Evolutionary conservation across 1,140 invertebrate genomes (phyloP), one percentile per base, ranked within the genome.

Genomic region (Vanessa tameamea): DNA sequence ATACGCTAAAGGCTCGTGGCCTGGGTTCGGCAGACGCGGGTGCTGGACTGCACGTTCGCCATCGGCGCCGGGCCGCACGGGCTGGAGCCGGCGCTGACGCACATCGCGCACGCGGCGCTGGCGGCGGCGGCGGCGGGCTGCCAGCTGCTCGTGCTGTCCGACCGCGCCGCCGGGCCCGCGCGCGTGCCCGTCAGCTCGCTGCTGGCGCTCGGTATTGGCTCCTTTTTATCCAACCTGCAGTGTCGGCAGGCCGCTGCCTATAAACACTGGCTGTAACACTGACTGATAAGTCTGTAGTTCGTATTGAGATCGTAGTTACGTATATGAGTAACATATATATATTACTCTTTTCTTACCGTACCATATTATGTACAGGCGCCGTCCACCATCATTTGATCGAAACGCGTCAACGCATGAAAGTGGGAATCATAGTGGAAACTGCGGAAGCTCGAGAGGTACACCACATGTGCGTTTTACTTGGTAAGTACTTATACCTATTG

Each of bases 351-450:
- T 47, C 15, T 16, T 9, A 47, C n/a, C 43, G 16, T 51, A 11
- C 23, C 14, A 55, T 53, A 64, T 12, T n/a, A 48, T 61, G 23
- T 74, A 0, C 71, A 94, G 94, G 98, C 64, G 98, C 98, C 31
- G 96, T 98, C 13, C 99, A 99, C 94, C 98, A 99, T 89, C 95
- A 98, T 92, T 91, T 99, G 75, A 99, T 99, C 83, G 97, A 99
- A 91, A 96, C 98, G 59, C 95, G 99, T 66, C 97, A 98, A 72
- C 94, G 99, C 74, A 99, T 99, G 98, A 99, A 99, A 91, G 98
- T 99, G 63, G 98, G 97, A 37, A 92, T 99, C 16, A 95, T 99
- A 75, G 92, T 99, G 47, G 98, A 99, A 94, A 98, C 98, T 0
- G 98, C 96, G 9, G 98, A 99, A 93, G 97, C 98, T 11, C 95